Evolutionary conservation across 2,113 vertebrate species (phyloP).

Genomic region (Rhizomys pruinosus): DNA sequence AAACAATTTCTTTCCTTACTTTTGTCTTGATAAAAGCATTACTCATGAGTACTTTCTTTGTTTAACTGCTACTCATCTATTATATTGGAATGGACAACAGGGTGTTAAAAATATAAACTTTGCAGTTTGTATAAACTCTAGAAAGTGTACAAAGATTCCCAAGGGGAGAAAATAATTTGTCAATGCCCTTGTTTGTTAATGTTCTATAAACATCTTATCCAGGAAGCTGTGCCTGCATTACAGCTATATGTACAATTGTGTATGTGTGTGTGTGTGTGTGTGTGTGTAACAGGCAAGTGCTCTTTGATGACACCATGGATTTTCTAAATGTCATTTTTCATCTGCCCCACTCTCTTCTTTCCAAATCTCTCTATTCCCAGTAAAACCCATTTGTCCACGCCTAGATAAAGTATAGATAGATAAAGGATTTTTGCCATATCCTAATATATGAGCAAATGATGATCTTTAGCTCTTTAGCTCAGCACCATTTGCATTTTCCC

Average conservation of each 20-base stretch:
- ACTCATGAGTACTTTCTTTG: slow-evolving; percentile 75
- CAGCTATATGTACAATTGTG: slow-evolving; percentile 57
- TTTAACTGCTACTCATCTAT: slow-evolving; percentile 73
- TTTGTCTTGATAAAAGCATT: slow-evolving; percentile 79
- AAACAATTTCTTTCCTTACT: slow-evolving; percentile 64
- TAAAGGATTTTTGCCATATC: slow-evolving; percentile 77
- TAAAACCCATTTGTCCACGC: slow-evolving; percentile 60
- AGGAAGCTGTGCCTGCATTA: slow-evolving; percentile 76
- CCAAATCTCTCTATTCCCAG: neutral
- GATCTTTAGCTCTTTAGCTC: slow-evolving; percentile 69
- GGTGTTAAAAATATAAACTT: slow-evolving; percentile 79
- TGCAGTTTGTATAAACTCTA: slow-evolving; percentile 72
- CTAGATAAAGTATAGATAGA: slow-evolving; percentile 76
- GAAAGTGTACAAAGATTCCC: slow-evolving; percentile 57
- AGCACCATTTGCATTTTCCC: slow-evolving; percentile 76
- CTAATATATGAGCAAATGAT: slow-evolving; percentile 81
- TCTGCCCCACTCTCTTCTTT: slow-evolving; percentile 72
- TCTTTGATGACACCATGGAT: slow-evolving; percentile 73
- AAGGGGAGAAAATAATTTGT: slow-evolving; percentile 75
- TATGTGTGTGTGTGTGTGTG: slow-evolving; percentile 67
- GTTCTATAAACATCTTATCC: slow-evolving; percentile 71
- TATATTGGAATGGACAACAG: slow-evolving; percentile 68
- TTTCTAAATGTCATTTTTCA: slow-evolving; percentile 80
- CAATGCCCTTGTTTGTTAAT: slow-evolving; percentile 80
- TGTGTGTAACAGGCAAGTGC: slow-evolving; percentile 69